Conservation (phyloP, 1,140 invertebrate genomes). For the Drosophila simulans region DNA sequence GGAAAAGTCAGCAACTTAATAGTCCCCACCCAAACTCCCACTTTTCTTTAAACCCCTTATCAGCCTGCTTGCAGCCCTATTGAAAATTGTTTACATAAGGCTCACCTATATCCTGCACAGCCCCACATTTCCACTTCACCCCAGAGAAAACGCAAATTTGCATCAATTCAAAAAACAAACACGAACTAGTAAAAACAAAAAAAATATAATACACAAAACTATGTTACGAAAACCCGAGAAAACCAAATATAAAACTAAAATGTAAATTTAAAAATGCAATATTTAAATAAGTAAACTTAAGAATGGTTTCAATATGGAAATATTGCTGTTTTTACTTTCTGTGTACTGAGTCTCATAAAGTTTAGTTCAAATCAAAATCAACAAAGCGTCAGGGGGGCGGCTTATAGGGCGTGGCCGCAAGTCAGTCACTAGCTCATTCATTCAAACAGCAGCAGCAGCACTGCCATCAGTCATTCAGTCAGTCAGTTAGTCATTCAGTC, state of each 20-base stretch:
- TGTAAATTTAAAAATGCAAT: no score
- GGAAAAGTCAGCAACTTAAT: constrained; percentile 5
- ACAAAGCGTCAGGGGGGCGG: constrained; percentile 35
- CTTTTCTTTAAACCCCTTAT: constrained; percentile 27
- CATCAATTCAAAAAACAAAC: constrained; percentile 20
- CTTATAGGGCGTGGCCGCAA: constrained; percentile 18
- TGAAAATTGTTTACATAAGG: constrained; percentile 21
- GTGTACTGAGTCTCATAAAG: constrained; percentile 18
- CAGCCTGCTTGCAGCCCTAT: constrained; percentile 21
- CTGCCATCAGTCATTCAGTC: neutral
- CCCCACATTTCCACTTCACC: neutral
- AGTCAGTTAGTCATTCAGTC: constrained; percentile 8
- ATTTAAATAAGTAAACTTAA: no score
- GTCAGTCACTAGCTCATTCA: constrained; percentile 34
- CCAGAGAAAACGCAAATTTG: constrained; percentile 25
- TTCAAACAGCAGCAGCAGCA: constrained; percentile 19
- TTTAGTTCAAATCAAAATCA: constrained; percentile 61
- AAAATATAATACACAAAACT: neutral
- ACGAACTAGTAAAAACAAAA: constrained; percentile 1
- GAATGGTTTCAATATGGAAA: no score
- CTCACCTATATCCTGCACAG: constrained; percentile 25
- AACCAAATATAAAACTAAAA: neutral
- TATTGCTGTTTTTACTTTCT: neutral
- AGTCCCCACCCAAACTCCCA: neutral
- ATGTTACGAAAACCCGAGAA: no score